Conservation (phyloP, 2,113 vertebrate species). For the Corythaixoides concolor region DNA sequence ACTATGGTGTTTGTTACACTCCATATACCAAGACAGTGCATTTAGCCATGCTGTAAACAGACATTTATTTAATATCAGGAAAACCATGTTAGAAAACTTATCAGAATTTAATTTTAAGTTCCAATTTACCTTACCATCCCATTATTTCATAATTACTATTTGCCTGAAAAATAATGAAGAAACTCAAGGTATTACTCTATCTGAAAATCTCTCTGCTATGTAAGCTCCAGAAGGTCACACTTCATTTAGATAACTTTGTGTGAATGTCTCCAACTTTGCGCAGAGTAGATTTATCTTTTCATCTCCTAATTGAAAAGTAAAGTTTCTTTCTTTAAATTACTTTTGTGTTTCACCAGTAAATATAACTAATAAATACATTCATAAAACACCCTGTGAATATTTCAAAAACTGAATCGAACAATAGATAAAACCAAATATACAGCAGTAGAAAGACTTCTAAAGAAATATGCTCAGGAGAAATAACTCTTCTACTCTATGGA, state of each 20-base stretch:
- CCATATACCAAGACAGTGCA: neutral
- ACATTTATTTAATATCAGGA: neutral
- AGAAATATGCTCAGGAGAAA: neutral
- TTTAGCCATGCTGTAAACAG: neutral
- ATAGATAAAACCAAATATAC: neutral
- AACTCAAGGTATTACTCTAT: neutral
- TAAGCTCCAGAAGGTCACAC: neutral
- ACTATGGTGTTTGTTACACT: neutral
- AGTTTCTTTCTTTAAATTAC: neutral
- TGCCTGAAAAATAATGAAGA: neutral
- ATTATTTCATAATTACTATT: neutral
- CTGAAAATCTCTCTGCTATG: neutral
- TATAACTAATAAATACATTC: neutral
- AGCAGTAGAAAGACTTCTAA: neutral
- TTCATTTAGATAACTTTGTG: neutral
- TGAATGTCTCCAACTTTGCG: neutral
- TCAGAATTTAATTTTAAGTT: constrained; percentile 12
- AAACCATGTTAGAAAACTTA: neutral
- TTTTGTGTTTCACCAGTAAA: neutral
- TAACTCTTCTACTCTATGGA: neutral
- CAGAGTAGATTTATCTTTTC: neutral
- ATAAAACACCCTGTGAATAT: neutral
- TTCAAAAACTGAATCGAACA: neutral
- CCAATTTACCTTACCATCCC: neutral
- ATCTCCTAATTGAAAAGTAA: neutral